A percentile compares a stretch with the other conserved stretches of the same genome.
These are phyloP conservation scores for Listronotus oregonensis DNA, from an alignment of 1,140 invertebrate species.

Conservation along the genomic window DNA sequence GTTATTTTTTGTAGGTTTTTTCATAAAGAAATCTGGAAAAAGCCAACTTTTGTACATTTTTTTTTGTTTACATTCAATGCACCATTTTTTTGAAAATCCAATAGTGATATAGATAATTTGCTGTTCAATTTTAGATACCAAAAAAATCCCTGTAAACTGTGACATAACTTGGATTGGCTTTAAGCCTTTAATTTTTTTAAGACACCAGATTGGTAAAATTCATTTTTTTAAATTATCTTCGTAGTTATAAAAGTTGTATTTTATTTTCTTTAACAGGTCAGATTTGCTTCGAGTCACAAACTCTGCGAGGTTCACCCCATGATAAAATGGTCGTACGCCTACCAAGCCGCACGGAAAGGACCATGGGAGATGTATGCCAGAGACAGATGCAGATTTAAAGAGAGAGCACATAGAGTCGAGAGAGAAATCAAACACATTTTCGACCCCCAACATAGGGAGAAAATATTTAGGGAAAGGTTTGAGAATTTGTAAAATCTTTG, in stretches of 20 bases:
- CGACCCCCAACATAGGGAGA: constrained; percentile 58
- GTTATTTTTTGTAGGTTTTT: no score
- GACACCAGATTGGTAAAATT: no score
- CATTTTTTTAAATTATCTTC: no score
- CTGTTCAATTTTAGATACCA: no score
- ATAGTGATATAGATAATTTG: no score
- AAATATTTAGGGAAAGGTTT: constrained; percentile 63
- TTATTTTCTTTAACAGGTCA: constrained; percentile 61
- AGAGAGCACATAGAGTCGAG: constrained; percentile 58
- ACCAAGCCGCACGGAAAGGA: constrained; percentile 66
- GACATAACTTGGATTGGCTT: no score
- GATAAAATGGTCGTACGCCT: constrained; percentile 67
- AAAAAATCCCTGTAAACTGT: no score
- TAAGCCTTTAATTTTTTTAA: no score
- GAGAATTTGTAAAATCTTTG: constrained; percentile 8
- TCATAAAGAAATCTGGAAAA: no score
- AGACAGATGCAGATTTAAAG: constrained; percentile 64
- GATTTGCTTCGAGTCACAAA: constrained; percentile 60
- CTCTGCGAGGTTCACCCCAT: constrained; percentile 62
- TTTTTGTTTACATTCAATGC: no score
- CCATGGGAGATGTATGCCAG: constrained; percentile 67
- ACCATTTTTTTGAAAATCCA: no score
- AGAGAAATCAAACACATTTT: constrained; percentile 59
- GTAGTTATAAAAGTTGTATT: neutral
- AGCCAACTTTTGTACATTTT: no score